Evolutionary conservation across 2,113 vertebrate genomes (phyloP), one percentile per base, ranked within the genome.

Genomic region (Tenrec ecaudatus): DNA sequence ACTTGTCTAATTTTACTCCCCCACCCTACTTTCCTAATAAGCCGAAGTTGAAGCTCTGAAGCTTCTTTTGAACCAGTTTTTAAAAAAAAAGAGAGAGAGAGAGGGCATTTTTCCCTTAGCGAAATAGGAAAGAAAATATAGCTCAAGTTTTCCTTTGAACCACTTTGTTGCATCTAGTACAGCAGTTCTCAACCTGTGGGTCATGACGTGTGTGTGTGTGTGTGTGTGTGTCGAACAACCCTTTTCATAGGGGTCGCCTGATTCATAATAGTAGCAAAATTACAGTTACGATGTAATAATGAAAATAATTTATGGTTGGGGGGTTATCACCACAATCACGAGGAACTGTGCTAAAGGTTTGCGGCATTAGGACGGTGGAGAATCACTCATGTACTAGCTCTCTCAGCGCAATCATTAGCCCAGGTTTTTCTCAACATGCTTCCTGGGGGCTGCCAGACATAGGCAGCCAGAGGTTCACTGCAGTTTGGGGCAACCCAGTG

Each of bases 381-480:
- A 53, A 53, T 10, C 47, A 53, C 47, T 53, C 6, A 89, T 85
- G 90, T 87, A 43, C 27, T 29, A 40, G 23, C 82, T 93, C 79
- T 95, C 87, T 95, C 33, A 71, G n/a, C 53, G 60, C 82, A 75
- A 86, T 71, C 68, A 66, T 82, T 87, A 92, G 14, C 43, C 73
- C 64, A 15, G 2, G n/a, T 86, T 95, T 94, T 20, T 84, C 84
- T 9, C 19, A 84, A 75, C 78, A 38, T 64, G 82, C 79, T 91
- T 94, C 43, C 79, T 38, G 40, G 78, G 71, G 33, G 27, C 7
- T 40, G 31, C 69, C 69, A 73, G 3, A 78, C 9, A 75, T 82
- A 4, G 82, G 60, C 25, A 76, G 75, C 78, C 78, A 75, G 78
- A 92, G 91, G 83, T 79, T 82, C 78, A 79, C 68, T 68, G 53